These are phyloP conservation scores for Myotis myotis DNA, from an alignment of 2,797 vertebrate genomes.

Conservation along the genomic window DNA sequence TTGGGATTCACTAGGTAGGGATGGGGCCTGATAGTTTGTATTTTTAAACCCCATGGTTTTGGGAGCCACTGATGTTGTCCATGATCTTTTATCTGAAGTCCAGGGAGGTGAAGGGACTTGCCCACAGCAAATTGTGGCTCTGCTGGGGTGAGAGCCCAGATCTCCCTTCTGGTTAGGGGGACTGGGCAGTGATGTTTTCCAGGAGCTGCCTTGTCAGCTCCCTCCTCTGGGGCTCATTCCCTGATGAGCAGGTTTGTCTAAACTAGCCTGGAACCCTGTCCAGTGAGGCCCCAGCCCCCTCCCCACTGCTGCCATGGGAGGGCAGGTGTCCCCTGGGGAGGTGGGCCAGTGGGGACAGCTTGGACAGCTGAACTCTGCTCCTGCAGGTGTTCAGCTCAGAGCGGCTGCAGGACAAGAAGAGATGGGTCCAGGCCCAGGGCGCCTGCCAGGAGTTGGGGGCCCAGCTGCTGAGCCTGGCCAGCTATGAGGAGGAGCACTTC, in stretches of 20 bases:
- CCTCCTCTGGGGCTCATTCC: not conserved
- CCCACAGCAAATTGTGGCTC: not conserved
- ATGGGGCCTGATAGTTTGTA: not conserved
- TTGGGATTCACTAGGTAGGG: not conserved
- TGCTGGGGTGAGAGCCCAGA: not conserved
- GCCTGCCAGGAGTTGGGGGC: constrained; percentile 91
- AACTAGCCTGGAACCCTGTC: not conserved
- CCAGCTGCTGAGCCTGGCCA: constrained; percentile 92
- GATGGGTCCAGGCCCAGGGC: constrained; percentile 92
- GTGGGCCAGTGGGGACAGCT: not conserved
- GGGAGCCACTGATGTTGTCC: not conserved
- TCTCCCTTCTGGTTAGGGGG: not conserved
- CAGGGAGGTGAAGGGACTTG: not conserved
- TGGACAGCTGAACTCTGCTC: not conserved
- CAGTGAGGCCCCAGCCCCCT: not conserved
- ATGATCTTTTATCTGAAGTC: not conserved
- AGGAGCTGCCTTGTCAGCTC: not conserved
- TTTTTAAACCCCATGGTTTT: not conserved
- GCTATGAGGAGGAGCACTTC: constrained; percentile 92
- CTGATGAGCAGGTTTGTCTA: not conserved
- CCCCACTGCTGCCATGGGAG: no score
- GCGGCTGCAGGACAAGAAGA: constrained; percentile 90
- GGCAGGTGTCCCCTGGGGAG: not conserved
- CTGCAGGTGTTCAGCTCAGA: constrained; percentile 91
- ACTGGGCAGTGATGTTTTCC: not conserved